Percentiles rank a stretch among this genome's conserved stretches.
These are phyloP conservation scores for Ellobius talpinus DNA, from an alignment of 2,113 vertebrate genomes.

Conservation along the genomic window DNA sequence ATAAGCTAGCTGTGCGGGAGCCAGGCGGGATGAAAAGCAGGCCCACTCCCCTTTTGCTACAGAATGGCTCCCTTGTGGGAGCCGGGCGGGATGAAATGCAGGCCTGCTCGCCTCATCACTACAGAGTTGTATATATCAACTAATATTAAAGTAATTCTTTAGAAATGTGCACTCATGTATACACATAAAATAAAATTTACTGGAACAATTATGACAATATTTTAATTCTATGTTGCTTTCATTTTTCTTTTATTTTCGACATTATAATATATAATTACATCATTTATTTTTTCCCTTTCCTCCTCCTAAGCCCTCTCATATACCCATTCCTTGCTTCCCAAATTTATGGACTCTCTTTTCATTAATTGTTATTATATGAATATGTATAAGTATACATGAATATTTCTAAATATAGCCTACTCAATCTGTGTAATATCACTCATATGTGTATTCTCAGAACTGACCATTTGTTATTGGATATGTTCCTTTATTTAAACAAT, in stretches of 20 bases:
- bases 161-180: not conserved
- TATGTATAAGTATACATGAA: too few species aligned
- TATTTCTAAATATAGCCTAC: not conserved
- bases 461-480: not conserved
- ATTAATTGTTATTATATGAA: not conserved
- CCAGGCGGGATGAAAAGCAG: too few species aligned
- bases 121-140: not conserved
- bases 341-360: not conserved
- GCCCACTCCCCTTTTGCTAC: too few species aligned
- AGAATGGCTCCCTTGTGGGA: too few species aligned
- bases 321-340: too few species aligned
- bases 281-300: not conserved
- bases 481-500: not conserved
- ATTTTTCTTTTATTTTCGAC: not conserved
- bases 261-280: not conserved
- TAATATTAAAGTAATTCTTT: not conserved
- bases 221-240: not conserved
- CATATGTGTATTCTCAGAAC: not conserved
- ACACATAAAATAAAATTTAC: constrained; percentile 31
- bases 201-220: not conserved
- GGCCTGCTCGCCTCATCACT: too few species aligned
- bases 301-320: not conserved
- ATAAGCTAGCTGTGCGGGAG: too few species aligned
- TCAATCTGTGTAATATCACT: not conserved
- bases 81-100: too few species aligned